These are phyloP conservation scores for Polylopha cassiicola DNA, from an alignment of 2,888 invertebrate species.

Conservation along the genomic window DNA sequence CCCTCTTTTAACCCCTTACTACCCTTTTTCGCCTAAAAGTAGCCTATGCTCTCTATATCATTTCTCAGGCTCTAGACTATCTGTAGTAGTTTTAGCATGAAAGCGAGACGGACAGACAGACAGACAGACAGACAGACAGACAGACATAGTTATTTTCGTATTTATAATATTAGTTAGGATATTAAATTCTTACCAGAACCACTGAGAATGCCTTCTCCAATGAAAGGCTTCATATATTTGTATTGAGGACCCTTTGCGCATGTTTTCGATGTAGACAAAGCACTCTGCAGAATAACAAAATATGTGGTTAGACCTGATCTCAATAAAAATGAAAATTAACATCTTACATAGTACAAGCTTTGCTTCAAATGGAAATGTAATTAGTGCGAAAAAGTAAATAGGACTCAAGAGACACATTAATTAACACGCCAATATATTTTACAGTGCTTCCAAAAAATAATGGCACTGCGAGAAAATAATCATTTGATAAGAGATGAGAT, in stretches of 20 bases:
- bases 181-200: conserved; percentile 50
- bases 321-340: neutral
- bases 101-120: no score
- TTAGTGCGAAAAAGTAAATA: no score
- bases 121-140: no score
- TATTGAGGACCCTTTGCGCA: conserved; percentile 58
- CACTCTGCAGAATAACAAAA: conserved; percentile 36
- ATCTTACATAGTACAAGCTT: neutral
- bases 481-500: no score
- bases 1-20: neutral
- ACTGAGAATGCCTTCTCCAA: conserved; percentile 57
- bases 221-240: conserved; percentile 52
- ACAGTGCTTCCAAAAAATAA: no score
- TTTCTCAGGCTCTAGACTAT: no score
- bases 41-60: neutral
- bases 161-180: neutral
- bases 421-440: no score
- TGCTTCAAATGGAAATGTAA: neutral
- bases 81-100: no score
- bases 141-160: no score
- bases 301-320: neutral
- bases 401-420: no score
- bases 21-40: neutral
- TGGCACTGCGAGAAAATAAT: no score
- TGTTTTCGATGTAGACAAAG: conserved; percentile 48